These are phyloP conservation scores for Drosophila bunnanda DNA, from an alignment of 2,888 invertebrate genomes.

Conservation along the genomic window DNA sequence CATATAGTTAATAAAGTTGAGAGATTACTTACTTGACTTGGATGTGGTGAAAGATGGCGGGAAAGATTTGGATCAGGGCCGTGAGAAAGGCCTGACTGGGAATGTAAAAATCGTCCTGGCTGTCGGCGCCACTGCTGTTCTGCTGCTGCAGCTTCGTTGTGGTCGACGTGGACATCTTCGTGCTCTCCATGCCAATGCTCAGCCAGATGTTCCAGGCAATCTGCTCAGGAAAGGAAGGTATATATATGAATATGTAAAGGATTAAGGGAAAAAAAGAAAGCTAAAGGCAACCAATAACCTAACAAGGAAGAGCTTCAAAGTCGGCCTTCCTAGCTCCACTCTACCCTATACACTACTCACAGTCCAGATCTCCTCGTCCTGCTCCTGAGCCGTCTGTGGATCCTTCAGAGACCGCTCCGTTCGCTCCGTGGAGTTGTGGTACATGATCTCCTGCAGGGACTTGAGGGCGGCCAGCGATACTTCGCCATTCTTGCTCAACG, in stretches of 20 bases:
- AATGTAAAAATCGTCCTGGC: slow-evolving; percentile 89
- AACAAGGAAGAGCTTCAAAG: slow-evolving; percentile 9
- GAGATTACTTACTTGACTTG: slow-evolving; percentile 87
- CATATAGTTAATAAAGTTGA: not conserved
- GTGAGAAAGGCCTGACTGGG: slow-evolving; percentile 97
- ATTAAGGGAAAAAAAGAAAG: slow-evolving; percentile 6
- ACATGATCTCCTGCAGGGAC: slow-evolving; percentile 97
- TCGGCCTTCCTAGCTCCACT: not conserved
- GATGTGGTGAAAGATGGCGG: slow-evolving; percentile 96
- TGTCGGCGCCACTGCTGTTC: slow-evolving; percentile 61
- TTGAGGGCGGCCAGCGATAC: slow-evolving; percentile 97
- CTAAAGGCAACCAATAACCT: not conserved
- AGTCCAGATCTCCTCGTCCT: slow-evolving; percentile 89
- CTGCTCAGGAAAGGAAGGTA: slow-evolving; percentile 57
- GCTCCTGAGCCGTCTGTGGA: slow-evolving; percentile 64
- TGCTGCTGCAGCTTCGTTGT: slow-evolving; percentile 47
- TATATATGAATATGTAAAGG: not conserved
- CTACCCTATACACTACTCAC: slow-evolving; percentile 81
- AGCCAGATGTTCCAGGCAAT: slow-evolving; percentile 94
- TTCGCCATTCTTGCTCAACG: slow-evolving; percentile 96
- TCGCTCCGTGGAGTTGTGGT: slow-evolving; percentile 86
- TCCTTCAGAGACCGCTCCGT: slow-evolving; percentile 79
- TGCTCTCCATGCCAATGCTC: slow-evolving; percentile 92
- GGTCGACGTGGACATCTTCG: slow-evolving; percentile 85
- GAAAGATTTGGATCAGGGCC: slow-evolving; percentile 97